Evolutionary conservation across 1,140 invertebrate species (phyloP).

Genomic region (Drosophila kepulauana): DNA sequence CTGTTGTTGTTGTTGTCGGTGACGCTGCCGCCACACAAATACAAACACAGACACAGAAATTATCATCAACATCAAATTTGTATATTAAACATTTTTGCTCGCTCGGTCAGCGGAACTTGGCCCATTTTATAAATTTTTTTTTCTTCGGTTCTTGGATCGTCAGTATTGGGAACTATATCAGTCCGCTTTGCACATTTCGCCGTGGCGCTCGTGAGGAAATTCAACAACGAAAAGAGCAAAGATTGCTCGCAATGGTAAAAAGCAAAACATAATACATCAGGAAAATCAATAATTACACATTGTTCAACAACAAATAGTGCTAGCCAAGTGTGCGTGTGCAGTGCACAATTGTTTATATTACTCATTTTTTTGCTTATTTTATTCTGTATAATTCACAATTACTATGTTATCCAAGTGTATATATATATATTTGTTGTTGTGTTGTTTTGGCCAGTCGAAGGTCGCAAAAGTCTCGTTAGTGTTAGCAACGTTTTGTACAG

Average conservation of each 20-base stretch:
- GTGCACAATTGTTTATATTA: constrained; percentile 15
- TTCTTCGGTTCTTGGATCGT: constrained; percentile 34
- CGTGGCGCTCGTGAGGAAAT: constrained; percentile 78
- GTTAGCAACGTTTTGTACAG: constrained; percentile 30
- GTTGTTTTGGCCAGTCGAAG: constrained; percentile 65
- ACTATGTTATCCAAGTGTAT: constrained; percentile 22
- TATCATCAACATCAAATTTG: constrained; percentile 58
- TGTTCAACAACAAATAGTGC: constrained; percentile 37
- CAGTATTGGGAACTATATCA: constrained; percentile 82
- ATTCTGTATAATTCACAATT: constrained; percentile 13
- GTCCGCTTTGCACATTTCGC: constrained; percentile 77
- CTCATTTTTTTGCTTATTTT: constrained; percentile 14
- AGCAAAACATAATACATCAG: constrained; percentile 11
- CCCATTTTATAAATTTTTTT: constrained; percentile 45
- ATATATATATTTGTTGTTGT: constrained; percentile 38
- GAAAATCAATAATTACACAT: constrained; percentile 54
- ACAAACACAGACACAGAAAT: constrained; percentile 46
- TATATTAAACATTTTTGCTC: constrained; percentile 48
- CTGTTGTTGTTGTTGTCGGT: constrained; percentile 34
- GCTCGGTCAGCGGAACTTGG: constrained; percentile 60
- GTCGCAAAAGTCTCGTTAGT: constrained; percentile 53
- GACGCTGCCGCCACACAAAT: constrained; percentile 42
- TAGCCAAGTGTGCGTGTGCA: constrained; percentile 26
- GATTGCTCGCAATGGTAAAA: constrained; percentile 74
- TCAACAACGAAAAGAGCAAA: constrained; percentile 54